A percentile compares a stretch with the other conserved stretches of the same genome.
Evolutionary conservation across 1,140 invertebrate species (phyloP).

Genomic region (Drosophila littoralis): DNA sequence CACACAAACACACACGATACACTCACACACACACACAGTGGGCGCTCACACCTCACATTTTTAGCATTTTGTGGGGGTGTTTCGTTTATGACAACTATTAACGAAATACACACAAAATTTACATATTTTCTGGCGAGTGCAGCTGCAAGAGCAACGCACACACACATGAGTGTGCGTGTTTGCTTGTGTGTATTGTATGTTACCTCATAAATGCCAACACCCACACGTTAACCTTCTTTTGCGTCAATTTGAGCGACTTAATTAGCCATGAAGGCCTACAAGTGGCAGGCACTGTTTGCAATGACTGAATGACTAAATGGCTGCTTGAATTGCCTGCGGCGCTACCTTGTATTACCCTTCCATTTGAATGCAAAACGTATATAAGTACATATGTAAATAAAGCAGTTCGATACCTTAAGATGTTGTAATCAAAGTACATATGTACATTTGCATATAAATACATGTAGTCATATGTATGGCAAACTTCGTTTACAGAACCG

Average conservation of each 20-base stretch:
- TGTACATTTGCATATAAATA: background rate
- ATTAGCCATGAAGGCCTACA: conserved; percentile 78
- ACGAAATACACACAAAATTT: conserved; percentile 57
- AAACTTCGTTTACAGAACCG: background rate
- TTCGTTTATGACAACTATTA: conserved; percentile 60
- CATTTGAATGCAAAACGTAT: background rate
- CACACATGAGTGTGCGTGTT: conserved; percentile 2
- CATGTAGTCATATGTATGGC: background rate
- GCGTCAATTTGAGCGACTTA: conserved; percentile 68
- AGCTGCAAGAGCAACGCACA: conserved; percentile 50
- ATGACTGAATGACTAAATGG: conserved; percentile 5
- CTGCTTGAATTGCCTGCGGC: conserved; percentile 2
- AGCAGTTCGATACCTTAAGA: background rate
- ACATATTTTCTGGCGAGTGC: conserved; percentile 61
- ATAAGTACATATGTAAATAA: background rate
- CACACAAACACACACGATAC: conserved; percentile 9
- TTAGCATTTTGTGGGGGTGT: conserved; percentile 62
- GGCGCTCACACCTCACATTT: conserved; percentile 46
- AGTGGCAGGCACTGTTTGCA: conserved; percentile 40
- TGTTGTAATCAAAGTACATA: background rate
- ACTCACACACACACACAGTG: conserved; percentile 18
- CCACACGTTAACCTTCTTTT: conserved; percentile 73
- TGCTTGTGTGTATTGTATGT: conserved; percentile 38
- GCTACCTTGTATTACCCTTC: conserved; percentile 2
- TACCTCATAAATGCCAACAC: conserved; percentile 71